Evolutionary conservation across 2,797 vertebrate genomes (phyloP).

Genomic region (Synaphobranchus kaupii): DNA sequence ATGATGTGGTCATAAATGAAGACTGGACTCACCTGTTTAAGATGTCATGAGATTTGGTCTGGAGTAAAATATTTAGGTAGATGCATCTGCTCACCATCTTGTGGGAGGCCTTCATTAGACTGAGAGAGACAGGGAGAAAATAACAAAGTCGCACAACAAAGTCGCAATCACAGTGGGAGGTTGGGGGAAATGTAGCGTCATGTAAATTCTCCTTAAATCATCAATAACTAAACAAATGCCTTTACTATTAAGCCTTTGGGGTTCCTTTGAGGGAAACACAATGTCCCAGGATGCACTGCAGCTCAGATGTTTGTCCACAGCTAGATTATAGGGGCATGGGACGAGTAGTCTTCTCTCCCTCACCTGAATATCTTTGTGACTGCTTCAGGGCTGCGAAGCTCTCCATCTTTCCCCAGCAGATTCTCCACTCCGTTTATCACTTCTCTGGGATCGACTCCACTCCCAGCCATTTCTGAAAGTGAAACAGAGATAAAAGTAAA

Average conservation of each 20-base stretch:
- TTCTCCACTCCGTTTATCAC: slow-evolving; percentile 89
- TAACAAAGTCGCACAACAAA: too few relatives aligned
- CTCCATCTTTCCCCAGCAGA: slow-evolving; percentile 89
- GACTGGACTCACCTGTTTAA: slow-evolving; percentile 78
- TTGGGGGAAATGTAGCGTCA: too few relatives aligned
- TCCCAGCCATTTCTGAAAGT: slow-evolving; percentile 80
- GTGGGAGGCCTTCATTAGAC: slow-evolving; percentile 93
- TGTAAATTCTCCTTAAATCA: neutral
- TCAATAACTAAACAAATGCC: neutral
- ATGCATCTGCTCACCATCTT: slow-evolving; percentile 96
- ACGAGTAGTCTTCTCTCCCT: slow-evolving; percentile 38
- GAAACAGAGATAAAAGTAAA: neutral
- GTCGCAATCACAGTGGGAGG: too few relatives aligned
- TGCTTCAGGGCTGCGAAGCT: slow-evolving; percentile 88
- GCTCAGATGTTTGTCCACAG: slow-evolving; percentile 10
- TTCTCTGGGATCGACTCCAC: slow-evolving; percentile 91
- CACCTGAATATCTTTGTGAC: slow-evolving; percentile 91
- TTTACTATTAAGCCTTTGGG: neutral
- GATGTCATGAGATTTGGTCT: slow-evolving; percentile 86
- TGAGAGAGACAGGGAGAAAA: slow-evolving; percentile 49
- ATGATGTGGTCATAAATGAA: neutral
- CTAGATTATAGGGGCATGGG: neutral
- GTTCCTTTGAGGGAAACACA: neutral
- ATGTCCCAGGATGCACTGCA: slow-evolving; percentile 9
- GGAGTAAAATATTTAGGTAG: slow-evolving; percentile 92